Evolutionary conservation across 2,888 invertebrate genomes (phyloP), one percentile per base, ranked within the genome.

Genomic region (Augochlorella aurata): DNA sequence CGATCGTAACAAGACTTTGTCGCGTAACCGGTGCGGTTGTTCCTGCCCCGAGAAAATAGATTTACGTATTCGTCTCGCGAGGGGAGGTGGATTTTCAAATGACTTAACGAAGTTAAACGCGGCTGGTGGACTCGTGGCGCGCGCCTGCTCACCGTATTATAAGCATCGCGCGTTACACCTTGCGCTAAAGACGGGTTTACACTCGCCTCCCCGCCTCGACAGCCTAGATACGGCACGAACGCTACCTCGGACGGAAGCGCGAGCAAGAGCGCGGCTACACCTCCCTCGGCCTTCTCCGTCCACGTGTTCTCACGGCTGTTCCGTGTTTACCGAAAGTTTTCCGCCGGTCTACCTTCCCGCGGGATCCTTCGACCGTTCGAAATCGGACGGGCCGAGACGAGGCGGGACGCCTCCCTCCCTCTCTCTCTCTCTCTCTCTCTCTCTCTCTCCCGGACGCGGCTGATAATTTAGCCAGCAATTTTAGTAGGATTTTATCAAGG

Each of bases 61-160:
- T 58, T 58, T 24, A 38, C 38, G 3, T 38, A 58, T 58, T 58
- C 58, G 58, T 24, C 58, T 58, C 54, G 14, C 54, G 5, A 2
- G 21, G 14, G 16, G 50, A 14, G 54, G 54, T 58, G 54, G 54
- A 58, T 14, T 58, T 58, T 58, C 54, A 58, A 58, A 58, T 14
- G 54, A 58, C 54, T 58, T 47, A 67, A 67, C 47, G 45, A 47
- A 80, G 76, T 83, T 78, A 76, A 77, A 77, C 65, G 86, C 63
- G 24, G 24, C 24, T n/a, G 3, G 14, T 24, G 24, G 12, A 21
- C 54, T 61, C 49, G 24, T n/a, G 83, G 69, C 78, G 76, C 67
- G 86, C 66, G 29, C 18, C 63, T 44, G 10, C 18, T 18, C 38
- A 18, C 4, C 38, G 63, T 0, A 18, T 29, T 63, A 63, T 63